Percentiles rank a stretch among this genome's conserved stretches.
Evolutionary conservation across 2,797 vertebrate species (phyloP).

Genomic region (Cottoperca gobio): DNA sequence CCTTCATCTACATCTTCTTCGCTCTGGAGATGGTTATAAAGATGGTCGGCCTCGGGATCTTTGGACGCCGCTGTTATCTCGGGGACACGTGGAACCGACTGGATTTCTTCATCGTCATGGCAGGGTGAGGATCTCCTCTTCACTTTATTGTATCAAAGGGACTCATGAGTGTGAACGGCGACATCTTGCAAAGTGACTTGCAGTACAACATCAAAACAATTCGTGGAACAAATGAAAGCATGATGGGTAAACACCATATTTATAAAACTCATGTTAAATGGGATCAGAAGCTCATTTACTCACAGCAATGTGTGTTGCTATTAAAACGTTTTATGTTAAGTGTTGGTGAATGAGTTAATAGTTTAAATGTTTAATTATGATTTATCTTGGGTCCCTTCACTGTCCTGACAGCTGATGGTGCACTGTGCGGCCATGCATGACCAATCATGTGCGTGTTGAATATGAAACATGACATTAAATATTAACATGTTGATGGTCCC

Average conservation of each 20-base stretch:
- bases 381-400: constrained; percentile 19
- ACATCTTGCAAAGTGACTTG: neutral
- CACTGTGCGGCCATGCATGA: neutral
- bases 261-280: constrained; percentile 1
- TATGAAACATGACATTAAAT: constrained; percentile 42
- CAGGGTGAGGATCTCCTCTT: constrained; percentile 86
- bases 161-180: neutral
- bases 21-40: constrained; percentile 99
- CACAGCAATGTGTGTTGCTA: neutral
- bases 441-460: constrained; percentile 33
- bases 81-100: constrained; percentile 99
- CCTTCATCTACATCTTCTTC: constrained; percentile 98
- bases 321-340: neutral
- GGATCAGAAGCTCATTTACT: neutral
- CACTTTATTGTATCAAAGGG: neutral
- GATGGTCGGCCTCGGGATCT: constrained; percentile 97
- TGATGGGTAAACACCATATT: neutral
- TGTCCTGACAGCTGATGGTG: neutral
- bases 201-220: neutral
- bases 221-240: neutral
- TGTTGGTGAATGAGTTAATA: neutral
- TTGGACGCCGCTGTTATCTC: constrained; percentile 95
- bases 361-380: constrained; percentile 34
- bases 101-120: constrained; percentile 99
- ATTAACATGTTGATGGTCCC: constrained; percentile 35